Base-by-base conservation (phyloP, 2,113 vertebrate genomes). In the Zingel zingel region DNA sequence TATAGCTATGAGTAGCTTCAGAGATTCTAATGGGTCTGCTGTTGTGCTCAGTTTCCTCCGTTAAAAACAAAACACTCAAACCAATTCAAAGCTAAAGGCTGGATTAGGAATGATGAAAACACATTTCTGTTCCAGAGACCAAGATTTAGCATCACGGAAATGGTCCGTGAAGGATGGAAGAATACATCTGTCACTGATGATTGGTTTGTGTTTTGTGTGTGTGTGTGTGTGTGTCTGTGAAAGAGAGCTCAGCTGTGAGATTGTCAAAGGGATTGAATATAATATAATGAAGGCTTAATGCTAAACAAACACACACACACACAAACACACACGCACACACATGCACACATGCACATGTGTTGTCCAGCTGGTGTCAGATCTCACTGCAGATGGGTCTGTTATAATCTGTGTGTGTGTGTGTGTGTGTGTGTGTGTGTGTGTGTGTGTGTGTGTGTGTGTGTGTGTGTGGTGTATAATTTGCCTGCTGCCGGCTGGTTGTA, bases 261-360 rank as follows among this genome's bases (percentile, higher is more conserved):
- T 59, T 33, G 62, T 61, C 39, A 19, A 30, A 75, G 62, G 77
- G 84, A 91, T 90, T n/a, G n/a, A n/a, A n/a, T n/a, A n/a, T n/a
- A n/a, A n/a, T n/a, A n/a, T n/a, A n/a, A 92, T 79, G 62, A 87
- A 58, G 83, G 77, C 54, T 86, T 79, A 69, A 79, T 64, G 54
- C 77, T 65, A 65, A 79, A 72, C 63, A 13, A 23, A 72, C 64
- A 59, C 59, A 50, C 69, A 82, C 48, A 58, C 65, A 63, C 43
- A 48, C 63, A 77, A 36, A 56, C 50, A 51, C 51, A 77, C 61
- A 62, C 45, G 43, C 45, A 50, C 45, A 48, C 69, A 50, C 62
- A 45, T 48, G 11, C 59, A 65, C 58, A 25, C 25, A 25, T 2
- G 63, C 58, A 67, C 66, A 74, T 23, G 18, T 57, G 51, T n/a